Conservation (phyloP, 2,113 vertebrate species). For the Theristicus caerulescens region DNA sequence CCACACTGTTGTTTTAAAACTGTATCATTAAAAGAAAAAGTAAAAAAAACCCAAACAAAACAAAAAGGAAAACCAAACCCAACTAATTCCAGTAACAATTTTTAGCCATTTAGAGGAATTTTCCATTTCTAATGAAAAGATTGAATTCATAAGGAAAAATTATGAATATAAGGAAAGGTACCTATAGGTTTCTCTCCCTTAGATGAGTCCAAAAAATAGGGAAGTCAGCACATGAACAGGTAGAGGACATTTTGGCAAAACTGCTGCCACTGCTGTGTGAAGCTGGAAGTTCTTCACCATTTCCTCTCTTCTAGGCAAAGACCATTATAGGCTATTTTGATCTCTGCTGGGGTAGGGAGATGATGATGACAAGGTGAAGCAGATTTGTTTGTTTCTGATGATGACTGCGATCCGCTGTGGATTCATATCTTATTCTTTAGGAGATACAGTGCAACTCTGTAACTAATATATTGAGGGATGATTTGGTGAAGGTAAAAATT, state of each 20-base stretch:
- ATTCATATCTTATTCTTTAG: background rate
- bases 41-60: background rate
- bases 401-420: background rate
- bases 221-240: background rate
- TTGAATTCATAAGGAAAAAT: background rate
- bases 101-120: background rate
- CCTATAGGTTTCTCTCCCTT: background rate
- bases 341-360: background rate
- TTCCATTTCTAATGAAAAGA: background rate
- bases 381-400: background rate
- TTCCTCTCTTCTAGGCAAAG: background rate
- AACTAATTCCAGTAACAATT: background rate
- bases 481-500: background rate
- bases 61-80: background rate
- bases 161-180: background rate
- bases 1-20: background rate
- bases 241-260: background rate
- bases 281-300: background rate
- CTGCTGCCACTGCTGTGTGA: background rate
- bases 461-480: background rate
- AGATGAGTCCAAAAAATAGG: background rate
- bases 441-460: background rate
- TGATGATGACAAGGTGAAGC: background rate
- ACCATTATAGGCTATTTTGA: background rate
- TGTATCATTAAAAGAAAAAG: background rate